Conservation (phyloP, 2,113 vertebrate genomes). For the Theristicus caerulescens region DNA sequence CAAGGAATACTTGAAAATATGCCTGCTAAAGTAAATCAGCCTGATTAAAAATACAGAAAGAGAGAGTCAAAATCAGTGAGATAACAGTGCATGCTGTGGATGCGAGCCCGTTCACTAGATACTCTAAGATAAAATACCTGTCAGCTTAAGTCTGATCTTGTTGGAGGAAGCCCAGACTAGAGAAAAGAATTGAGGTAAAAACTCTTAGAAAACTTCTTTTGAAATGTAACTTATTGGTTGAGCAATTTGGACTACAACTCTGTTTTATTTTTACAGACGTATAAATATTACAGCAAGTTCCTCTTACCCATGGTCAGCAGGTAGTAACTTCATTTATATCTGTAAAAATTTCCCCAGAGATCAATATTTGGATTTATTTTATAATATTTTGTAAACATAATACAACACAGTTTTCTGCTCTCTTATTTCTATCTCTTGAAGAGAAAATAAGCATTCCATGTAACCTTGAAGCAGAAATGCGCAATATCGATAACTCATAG, state of each 20-base stretch:
- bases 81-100: not conserved
- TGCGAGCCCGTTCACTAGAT: not conserved
- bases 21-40: not conserved
- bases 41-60: not conserved
- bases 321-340: not conserved
- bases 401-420: not conserved
- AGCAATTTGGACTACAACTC: not conserved
- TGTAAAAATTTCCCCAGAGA: not conserved
- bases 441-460: not conserved
- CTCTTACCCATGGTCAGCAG: not conserved
- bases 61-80: not conserved
- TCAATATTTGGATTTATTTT: not conserved
- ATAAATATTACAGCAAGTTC: not conserved
- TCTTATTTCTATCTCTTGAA: not conserved
- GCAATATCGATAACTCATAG: not conserved
- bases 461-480: not conserved
- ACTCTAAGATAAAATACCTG: not conserved
- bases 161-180: not conserved
- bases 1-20: slow-evolving; percentile 14
- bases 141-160: not conserved
- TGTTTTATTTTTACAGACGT: not conserved
- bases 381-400: not conserved
- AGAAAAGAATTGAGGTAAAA: not conserved
- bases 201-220: not conserved
- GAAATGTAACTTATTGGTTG: not conserved